These are phyloP conservation scores for Aphodius granarius DNA, from an alignment of 2,888 invertebrate genomes.

Conservation along the genomic window DNA sequence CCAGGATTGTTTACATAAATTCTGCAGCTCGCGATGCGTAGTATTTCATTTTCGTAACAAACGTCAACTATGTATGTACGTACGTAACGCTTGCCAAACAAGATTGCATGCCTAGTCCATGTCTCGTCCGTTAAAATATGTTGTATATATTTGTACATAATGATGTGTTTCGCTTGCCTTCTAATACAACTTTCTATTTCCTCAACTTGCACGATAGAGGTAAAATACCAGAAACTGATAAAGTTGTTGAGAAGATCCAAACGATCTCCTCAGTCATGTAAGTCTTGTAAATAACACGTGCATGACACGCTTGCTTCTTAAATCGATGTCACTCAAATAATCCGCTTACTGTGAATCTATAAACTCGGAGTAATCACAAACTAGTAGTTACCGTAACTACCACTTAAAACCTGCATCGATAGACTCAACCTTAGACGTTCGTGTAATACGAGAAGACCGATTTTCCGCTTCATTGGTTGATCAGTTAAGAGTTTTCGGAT, in stretches of 20 bases:
- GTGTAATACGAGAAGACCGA: neutral
- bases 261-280: slow-evolving; percentile 42
- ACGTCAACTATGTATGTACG: neutral
- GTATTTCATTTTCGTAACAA: neutral
- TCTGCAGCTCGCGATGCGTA: neutral
- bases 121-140: neutral
- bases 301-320: neutral
- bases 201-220: slow-evolving; percentile 40
- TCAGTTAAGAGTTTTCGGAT: neutral
- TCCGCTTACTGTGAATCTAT: too few relatives aligned
- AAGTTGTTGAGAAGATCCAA: slow-evolving; percentile 41
- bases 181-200: neutral
- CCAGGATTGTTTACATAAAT: neutral
- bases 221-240: slow-evolving; percentile 41
- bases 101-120: neutral
- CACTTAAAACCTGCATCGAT: too few relatives aligned
- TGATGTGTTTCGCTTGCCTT: neutral
- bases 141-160: neutral
- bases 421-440: too few relatives aligned
- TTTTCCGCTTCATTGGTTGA: neutral
- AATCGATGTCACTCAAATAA: too few relatives aligned
- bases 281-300: slow-evolving; percentile 30
- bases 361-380: too few relatives aligned
- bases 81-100: neutral
- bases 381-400: too few relatives aligned